Conservation (phyloP, 2,797 vertebrate genomes). For the Enteromius afrohamiltoni region DNA sequence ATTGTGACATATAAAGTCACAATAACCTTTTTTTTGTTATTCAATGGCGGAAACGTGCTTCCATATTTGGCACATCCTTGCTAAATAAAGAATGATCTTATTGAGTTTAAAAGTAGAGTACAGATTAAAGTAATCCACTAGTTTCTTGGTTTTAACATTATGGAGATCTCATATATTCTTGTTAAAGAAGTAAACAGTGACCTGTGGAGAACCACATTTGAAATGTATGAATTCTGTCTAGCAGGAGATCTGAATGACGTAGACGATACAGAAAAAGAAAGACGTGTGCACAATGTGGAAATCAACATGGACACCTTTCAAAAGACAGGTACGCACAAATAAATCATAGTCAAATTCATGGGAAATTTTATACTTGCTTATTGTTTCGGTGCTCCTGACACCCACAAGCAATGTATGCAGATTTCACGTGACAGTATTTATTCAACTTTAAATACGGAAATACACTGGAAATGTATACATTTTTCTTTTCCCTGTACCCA, state of each 20-base stretch:
- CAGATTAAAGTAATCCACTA: not conserved
- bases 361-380: not conserved
- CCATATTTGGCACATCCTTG: not conserved
- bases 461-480: not conserved
- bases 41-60: too few species aligned
- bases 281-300: not conserved
- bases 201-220: not conserved
- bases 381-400: not conserved
- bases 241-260: not conserved
- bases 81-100: not conserved
- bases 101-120: not conserved
- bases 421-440: not conserved
- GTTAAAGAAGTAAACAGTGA: not conserved
- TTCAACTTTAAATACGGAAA: not conserved
- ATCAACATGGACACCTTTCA: not conserved
- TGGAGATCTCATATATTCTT: not conserved
- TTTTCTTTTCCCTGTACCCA: not conserved
- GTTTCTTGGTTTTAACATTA: not conserved
- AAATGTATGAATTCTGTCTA: conserved; percentile 17
- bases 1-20: too few species aligned
- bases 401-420: not conserved
- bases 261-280: not conserved
- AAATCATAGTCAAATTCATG: not conserved
- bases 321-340: conserved; percentile 1
- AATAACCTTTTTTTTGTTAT: too few species aligned